phyloP scores from a whole-genome alignment of 2,888 invertebrate species.

The Rhingia campestris region DNA sequence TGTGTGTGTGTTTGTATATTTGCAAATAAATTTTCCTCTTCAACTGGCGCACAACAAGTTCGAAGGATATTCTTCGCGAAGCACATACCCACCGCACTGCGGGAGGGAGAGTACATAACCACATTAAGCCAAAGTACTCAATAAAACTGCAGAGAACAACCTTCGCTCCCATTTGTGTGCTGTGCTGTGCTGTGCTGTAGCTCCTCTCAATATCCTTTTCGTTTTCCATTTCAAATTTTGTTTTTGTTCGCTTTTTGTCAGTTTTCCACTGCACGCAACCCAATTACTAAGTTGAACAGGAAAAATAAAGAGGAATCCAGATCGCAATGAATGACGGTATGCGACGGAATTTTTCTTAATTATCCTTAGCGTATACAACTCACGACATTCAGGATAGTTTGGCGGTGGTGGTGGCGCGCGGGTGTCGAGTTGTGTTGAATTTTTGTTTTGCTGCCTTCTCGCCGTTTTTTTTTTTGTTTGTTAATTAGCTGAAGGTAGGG shows the following conservation, averaged over 20 bases:
- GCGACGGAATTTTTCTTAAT: slow-evolving; percentile 61
- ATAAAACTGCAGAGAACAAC: slow-evolving; percentile 44
- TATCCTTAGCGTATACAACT: slow-evolving; percentile 32
- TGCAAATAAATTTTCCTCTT: slow-evolving; percentile 29
- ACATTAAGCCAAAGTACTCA: slow-evolving; percentile 49
- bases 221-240: neutral
- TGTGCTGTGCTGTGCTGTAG: no score
- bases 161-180: neutral
- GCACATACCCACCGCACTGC: slow-evolving; percentile 2
- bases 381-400: slow-evolving; percentile 32
- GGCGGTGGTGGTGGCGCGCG: neutral
- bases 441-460: slow-evolving; percentile 27
- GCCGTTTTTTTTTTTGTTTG: slow-evolving; percentile 37
- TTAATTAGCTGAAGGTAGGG: slow-evolving; percentile 55
- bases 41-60: slow-evolving; percentile 36
- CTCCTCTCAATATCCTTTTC: slow-evolving; percentile 11
- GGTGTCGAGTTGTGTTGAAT: neutral
- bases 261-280: slow-evolving; percentile 60
- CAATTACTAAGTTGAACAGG: slow-evolving; percentile 53
- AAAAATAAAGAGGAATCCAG: slow-evolving; percentile 8
- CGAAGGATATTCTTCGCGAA: slow-evolving; percentile 32
- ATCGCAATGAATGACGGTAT: slow-evolving; percentile 35
- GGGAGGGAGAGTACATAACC: slow-evolving; percentile 3
- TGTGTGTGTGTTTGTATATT: neutral
- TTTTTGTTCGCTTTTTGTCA: neutral